These are phyloP conservation scores for Perizoma affinitatum DNA, from an alignment of 2,888 invertebrate genomes.

Conservation along the genomic window DNA sequence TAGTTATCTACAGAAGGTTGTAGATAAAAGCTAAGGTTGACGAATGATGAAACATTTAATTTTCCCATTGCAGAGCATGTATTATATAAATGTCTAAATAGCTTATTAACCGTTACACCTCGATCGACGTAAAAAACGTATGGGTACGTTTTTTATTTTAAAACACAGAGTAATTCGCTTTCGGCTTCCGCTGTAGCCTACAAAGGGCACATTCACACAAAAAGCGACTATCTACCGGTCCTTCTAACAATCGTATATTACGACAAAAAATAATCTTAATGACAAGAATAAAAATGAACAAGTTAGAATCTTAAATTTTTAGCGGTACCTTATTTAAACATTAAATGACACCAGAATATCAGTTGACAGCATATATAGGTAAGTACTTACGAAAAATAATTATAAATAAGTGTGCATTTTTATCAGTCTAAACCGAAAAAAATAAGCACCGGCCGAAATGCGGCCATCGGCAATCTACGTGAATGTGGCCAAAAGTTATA, in stretches of 20 bases:
- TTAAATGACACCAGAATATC: too few species aligned
- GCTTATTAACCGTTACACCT: slow-evolving; percentile 40
- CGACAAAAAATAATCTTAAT: neutral
- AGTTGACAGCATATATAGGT: too few species aligned
- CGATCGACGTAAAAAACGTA: slow-evolving; percentile 45
- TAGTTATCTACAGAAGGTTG: too few species aligned
- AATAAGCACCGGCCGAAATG: too few species aligned
- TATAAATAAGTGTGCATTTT: too few species aligned
- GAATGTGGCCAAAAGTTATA: slow-evolving; percentile 46
- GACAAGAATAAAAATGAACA: too few species aligned
- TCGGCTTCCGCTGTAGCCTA: slow-evolving; percentile 55
- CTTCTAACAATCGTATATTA: neutral
- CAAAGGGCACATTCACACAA: slow-evolving; percentile 10
- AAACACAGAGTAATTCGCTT: slow-evolving; percentile 65
- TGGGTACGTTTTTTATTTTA: slow-evolving; percentile 42
- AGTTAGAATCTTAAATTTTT: too few species aligned
- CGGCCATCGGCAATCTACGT: slow-evolving; percentile 1
- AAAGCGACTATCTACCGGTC: neutral
- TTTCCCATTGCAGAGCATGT: slow-evolving; percentile 7
- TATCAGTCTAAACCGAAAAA: too few species aligned
- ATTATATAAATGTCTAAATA: slow-evolving; percentile 50
- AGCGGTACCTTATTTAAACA: too few species aligned
- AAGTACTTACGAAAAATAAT: too few species aligned
- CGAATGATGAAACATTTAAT: neutral
- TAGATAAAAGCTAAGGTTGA: neutral